These are phyloP conservation scores for Zosterops borbonicus DNA, from an alignment of 2,113 vertebrate genomes.

Conservation along the genomic window DNA sequence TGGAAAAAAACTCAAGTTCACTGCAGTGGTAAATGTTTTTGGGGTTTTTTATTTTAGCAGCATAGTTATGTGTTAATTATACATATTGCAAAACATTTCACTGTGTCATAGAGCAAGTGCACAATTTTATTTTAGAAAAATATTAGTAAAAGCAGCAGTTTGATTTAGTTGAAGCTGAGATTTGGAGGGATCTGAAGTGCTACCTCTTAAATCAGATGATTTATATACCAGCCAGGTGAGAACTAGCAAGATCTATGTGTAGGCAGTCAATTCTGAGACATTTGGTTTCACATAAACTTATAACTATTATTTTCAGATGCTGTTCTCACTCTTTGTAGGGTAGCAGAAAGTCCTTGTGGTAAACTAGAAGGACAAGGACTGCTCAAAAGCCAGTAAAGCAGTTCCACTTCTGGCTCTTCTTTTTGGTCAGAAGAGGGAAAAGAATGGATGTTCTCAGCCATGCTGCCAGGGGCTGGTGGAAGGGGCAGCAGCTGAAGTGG, in stretches of 20 bases:
- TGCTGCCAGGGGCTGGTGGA: neutral
- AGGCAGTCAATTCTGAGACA: neutral
- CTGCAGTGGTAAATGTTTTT: neutral
- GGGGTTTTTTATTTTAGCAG: neutral
- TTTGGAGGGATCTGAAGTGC: neutral
- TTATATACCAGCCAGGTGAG: neutral
- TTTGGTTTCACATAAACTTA: neutral
- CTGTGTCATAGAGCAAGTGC: neutral
- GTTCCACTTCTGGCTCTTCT: neutral
- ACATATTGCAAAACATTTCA: neutral
- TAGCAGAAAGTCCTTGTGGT: neutral
- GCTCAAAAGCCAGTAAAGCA: neutral
- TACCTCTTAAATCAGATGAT: neutral
- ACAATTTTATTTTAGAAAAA: neutral
- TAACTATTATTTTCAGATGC: neutral
- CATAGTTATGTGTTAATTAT: neutral
- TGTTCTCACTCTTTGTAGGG: neutral
- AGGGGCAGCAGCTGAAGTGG: neutral
- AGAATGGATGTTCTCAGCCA: rapidly evolving
- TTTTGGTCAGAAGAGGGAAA: neutral
- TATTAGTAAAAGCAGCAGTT: neutral
- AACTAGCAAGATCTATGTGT: neutral
- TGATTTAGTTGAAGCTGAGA: neutral
- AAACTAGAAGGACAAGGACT: neutral
- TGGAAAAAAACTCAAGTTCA: neutral